phyloP scores from a whole-genome alignment of 2,113 vertebrate genomes.

The Delphinapterus leucas region DNA sequence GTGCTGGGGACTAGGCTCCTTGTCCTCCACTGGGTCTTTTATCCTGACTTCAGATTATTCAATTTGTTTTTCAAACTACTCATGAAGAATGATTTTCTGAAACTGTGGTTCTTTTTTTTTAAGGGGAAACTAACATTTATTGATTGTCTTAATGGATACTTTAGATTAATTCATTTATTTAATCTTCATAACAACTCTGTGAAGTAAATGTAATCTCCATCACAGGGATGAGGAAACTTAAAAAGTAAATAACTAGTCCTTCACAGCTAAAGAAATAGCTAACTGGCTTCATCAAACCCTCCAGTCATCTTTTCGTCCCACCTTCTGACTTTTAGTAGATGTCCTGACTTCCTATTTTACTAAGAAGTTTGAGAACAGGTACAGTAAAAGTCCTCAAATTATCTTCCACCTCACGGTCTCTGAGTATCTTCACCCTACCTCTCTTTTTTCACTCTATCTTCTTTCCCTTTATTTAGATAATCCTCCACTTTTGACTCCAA shows the following conservation, averaged over 20 bases:
- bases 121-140: neutral
- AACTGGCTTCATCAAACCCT: neutral
- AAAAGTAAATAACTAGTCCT: neutral
- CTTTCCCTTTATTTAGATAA: neutral
- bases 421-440: neutral
- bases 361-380: neutral
- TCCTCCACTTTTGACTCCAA: neutral
- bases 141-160: neutral
- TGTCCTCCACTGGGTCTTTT: neutral
- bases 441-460: neutral
- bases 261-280: neutral
- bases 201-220: neutral
- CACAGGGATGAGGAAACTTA: neutral
- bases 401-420: neutral
- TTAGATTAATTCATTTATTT: neutral
- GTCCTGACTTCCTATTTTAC: neutral
- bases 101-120: neutral
- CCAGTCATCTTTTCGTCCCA: neutral
- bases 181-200: neutral
- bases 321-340: neutral
- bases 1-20: neutral
- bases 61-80: neutral
- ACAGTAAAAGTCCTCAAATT: neutral
- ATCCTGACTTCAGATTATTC: neutral
- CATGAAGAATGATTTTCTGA: neutral